Evolutionary conservation across 2,888 invertebrate genomes (phyloP), one percentile per base, ranked within the genome.

Genomic region (Nematopogon swammerdamellus): DNA sequence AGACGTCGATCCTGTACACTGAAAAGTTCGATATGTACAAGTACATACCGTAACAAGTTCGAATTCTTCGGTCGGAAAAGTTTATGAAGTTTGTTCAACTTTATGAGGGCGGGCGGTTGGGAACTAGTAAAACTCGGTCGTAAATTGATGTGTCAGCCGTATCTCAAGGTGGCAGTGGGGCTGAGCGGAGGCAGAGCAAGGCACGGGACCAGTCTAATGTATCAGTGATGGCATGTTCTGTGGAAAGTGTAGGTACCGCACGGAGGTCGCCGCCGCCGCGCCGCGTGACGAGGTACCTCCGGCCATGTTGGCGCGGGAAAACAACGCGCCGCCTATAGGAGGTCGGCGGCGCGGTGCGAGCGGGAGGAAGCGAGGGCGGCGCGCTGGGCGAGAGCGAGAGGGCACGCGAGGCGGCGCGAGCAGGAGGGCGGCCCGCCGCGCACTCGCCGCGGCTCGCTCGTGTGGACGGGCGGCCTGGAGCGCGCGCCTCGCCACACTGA

Each of bases 301-400:
- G 73, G 76, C 77, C 76, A 76, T 76, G 72, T 76, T 76, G 72
- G 64, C 67, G 67, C 67, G 74, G 72, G 17, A 25, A 75, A 75
- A 76, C 65, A 73, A 74, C 76, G 67, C 44, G 77, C 76, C 79
- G 76, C 75, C 79, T 76, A 77, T 74, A 74, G 76, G 74, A 76
- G 77, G 77, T 74, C 75, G 69, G 66, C 70, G 71, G 65, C 72
- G 66, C 65, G 65, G 59, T 52, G 60, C 50, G 68, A 76, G 62
- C 55, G 63, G 70, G 72, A 75, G 59, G 61, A 64, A 54, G 59
- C 55, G 58, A 70, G 58, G 60, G 36, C 36, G 11, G 53, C 54
- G 51, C 42, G 46, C 51, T 53, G 50, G 54, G 72, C 54, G 61
- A 54, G 68, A 75, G 65, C 53, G 71, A 68, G 74, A 73, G 58